These are phyloP conservation scores for Microtus ochrogaster DNA, from an alignment of 2,113 vertebrate species.

Conservation along the genomic window DNA sequence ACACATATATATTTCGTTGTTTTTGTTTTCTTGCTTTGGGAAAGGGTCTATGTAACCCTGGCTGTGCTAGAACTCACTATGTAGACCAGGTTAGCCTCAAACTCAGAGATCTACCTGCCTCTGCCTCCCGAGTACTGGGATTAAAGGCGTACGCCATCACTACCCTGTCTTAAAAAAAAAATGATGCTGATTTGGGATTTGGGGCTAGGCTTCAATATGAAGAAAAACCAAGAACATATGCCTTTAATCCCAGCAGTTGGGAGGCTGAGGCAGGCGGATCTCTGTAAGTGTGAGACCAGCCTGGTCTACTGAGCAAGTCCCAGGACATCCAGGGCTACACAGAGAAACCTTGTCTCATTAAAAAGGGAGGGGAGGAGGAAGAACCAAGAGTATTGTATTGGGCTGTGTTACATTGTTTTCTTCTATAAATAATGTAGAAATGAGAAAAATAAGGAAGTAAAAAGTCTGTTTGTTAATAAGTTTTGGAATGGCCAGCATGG, in stretches of 20 bases:
- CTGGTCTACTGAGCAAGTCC: not conserved
- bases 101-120: not conserved
- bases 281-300: not conserved
- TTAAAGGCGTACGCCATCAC: not conserved
- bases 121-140: not conserved
- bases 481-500: not conserved
- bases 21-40: not conserved
- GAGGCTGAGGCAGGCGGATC: not conserved
- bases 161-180: not conserved
- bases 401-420: not conserved
- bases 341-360: not conserved
- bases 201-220: not conserved
- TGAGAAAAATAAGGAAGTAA: not conserved
- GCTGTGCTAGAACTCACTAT: not conserved
- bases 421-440: not conserved
- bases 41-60: not conserved
- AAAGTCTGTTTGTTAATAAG: not conserved
- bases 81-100: not conserved
- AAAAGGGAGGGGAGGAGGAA: rapidly evolving
- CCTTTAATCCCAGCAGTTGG: not conserved
- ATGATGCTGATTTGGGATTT: not conserved
- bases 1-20: not conserved
- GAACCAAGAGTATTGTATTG: not conserved
- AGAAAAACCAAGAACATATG: not conserved
- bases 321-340: not conserved